Base-by-base conservation (phyloP, 2,888 invertebrate species). In the Agrotis segetum region DNA sequence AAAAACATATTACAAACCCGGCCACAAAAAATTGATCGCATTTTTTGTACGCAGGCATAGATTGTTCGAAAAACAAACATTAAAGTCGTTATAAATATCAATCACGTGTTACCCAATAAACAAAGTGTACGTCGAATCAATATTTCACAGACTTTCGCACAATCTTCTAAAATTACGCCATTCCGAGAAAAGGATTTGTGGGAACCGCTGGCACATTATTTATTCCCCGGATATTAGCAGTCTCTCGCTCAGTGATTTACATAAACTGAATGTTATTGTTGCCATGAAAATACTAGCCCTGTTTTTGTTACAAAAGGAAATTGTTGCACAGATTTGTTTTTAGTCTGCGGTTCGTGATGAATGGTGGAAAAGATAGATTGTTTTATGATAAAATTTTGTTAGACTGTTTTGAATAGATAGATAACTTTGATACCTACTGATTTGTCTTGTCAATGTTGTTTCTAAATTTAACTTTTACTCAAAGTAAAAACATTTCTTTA, bases 151-250 rank as follows among this genome's bases (percentile, higher is more conserved):
- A 81, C 73, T 86, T 81, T 83, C 81, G 72, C 75, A 76, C 72
- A 85, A 85, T 83, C 79, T 87, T 75, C 77, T 68, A 78, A 77
- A 80, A 82, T 86, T 78, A 75, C 78, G 56, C 63, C 67, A 78
- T 86, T 81, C 76, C 61, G 50, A 86, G 90, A 88, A 90, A 89
- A 87, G 88, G 88, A 88, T 89, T 90, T 89, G 84, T 77, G 84
- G 85, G 70, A 84, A 86, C 84, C 84, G 82, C 77, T 85, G 81
- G 84, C 86, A 88, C 90, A 89, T 92, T 91, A 92, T 92, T 92
- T 91, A 92, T 90, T 85, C 86, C 69, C 83, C 91, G 92, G 92
- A 92, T 92, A 92, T 92, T 91, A 91, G 89, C 91, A 91, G 90
- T 88, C 91, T 87, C 87, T 90, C 86, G 88, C 86, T 86, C 74